phyloP scores from a whole-genome alignment of 1,140 invertebrate genomes.

The Drosophila asahinai region DNA sequence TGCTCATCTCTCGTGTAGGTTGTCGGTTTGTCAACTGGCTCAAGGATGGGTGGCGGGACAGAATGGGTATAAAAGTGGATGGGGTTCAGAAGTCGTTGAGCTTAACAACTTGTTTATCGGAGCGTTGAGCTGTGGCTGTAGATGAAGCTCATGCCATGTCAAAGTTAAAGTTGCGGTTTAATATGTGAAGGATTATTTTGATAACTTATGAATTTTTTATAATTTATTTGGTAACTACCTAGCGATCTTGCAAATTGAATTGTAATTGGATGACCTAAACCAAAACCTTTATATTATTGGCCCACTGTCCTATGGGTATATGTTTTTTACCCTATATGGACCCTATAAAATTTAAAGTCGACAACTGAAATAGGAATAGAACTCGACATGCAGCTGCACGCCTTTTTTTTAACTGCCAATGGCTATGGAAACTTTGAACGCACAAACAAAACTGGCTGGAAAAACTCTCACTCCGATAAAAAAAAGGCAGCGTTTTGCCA shows the following conservation, averaged over 20 bases:
- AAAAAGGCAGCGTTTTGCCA: conserved; percentile 31
- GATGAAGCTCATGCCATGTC: conserved; percentile 11
- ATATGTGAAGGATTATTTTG: neutral
- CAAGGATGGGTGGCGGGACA: neutral
- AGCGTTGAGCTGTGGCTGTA: conserved; percentile 2
- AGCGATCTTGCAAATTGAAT: neutral
- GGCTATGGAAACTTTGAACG: conserved; percentile 33
- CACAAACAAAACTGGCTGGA: conserved; percentile 21
- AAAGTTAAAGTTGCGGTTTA: conserved; percentile 5
- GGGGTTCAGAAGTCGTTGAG: conserved; percentile 19
- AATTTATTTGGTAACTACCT: neutral
- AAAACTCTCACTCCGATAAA: conserved; percentile 35
- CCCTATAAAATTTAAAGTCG: conserved; percentile 6
- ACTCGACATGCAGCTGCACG: conserved; percentile 11
- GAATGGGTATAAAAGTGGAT: conserved; percentile 7
- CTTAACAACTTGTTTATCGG: conserved; percentile 47
- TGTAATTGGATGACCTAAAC: neutral
- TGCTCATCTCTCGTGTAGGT: conserved; percentile 18
- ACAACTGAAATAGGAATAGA: conserved; percentile 8
- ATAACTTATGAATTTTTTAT: neutral
- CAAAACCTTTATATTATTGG: neutral
- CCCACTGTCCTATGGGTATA: too few species aligned
- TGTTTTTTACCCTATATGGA: conserved; percentile 1
- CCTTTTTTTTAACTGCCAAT: conserved; percentile 16
- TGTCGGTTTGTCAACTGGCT: conserved; percentile 34